Evolutionary conservation across 2,797 vertebrate genomes (phyloP).

Genomic region (Leptatherina wallacei): DNA sequence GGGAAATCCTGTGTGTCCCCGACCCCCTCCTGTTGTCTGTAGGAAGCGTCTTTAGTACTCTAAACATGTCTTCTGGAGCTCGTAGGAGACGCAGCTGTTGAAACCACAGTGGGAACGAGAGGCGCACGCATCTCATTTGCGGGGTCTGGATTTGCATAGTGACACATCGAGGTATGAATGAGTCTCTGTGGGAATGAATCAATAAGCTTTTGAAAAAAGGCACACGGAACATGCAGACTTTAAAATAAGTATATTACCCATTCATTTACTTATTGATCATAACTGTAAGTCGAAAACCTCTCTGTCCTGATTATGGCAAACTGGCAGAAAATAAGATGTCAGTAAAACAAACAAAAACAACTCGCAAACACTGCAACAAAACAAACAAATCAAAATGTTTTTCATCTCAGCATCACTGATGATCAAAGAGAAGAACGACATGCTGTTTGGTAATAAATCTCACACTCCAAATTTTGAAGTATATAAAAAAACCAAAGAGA

Average conservation of each 20-base stretch:
- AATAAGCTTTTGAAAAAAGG: background rate
- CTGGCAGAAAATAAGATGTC: no score
- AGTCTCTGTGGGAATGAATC: background rate
- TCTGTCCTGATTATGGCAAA: background rate
- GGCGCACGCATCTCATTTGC: conserved; percentile 46
- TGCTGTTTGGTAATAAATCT: no score
- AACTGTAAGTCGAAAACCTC: background rate
- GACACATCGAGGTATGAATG: conserved; percentile 1
- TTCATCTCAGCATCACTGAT: no score
- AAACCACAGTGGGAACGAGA: conserved; percentile 33
- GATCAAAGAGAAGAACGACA: no score
- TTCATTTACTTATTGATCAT: background rate
- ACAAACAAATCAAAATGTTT: no score
- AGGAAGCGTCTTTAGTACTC: conserved; percentile 56
- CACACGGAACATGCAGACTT: background rate
- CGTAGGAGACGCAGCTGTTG: conserved; percentile 58
- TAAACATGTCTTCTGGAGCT: conserved; percentile 53
- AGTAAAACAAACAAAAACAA: no score
- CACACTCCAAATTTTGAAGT: no score
- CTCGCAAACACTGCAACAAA: no score
- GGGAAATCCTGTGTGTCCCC: conserved; percentile 52
- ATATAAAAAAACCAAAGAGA: no score
- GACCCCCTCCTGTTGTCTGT: conserved; percentile 14
- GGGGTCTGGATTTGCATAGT: conserved; percentile 27
- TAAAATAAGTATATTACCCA: background rate